Base-by-base conservation (phyloP, 2,888 invertebrate genomes). In the Oligia strigilis region DNA sequence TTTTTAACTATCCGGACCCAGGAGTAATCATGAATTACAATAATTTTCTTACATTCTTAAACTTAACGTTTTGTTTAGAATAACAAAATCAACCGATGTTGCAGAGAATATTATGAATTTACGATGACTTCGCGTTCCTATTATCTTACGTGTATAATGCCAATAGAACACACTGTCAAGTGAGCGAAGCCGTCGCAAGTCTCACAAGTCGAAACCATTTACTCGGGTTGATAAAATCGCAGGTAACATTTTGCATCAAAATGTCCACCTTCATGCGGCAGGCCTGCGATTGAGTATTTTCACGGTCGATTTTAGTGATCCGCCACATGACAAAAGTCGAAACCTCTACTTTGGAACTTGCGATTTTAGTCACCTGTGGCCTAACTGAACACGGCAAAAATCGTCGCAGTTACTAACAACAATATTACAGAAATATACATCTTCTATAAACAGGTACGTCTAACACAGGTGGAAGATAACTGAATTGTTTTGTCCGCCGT, bases 391-490 rank as follows among this genome's bases (percentile, higher is more conserved):
- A 23, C 46, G 46, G 46, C 9, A 2, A 46, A 46, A 46, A 46
- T 46, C 46, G 9, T 46, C 46, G 46, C 46, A 46, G 46, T 2
- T 46, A 46, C 64, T n/a, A 40, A 69, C 52, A 46, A 62, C 19
- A 71, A 72, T 19, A 46, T 46, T 13, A 73, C 8, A 71, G 52
- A 69, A 62, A 46, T 72, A 46, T 23, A 62, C 19, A 2, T 17
- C 17, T 72, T 72, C 67, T 62, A 49, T 29, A 67, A 78, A 77
- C 83, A 86, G 86, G 76, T 69, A 74, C 77, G 55, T 73, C 62
- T 49, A 4, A 69, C 72, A 69, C 83, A 86, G 85, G 83, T 83
- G 75, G n/a, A n/a, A 79, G 79, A 72, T 85, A 85, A 85, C 75
- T 77, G 75, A 72, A 79, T 86, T 86, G 75, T 83, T 83, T 75